A percentile compares a stretch with the other conserved stretches of the same genome.
Evolutionary conservation across 92 coral and sea anemone genomes (phyloP).

Genomic region (Bergia sp.): DNA sequence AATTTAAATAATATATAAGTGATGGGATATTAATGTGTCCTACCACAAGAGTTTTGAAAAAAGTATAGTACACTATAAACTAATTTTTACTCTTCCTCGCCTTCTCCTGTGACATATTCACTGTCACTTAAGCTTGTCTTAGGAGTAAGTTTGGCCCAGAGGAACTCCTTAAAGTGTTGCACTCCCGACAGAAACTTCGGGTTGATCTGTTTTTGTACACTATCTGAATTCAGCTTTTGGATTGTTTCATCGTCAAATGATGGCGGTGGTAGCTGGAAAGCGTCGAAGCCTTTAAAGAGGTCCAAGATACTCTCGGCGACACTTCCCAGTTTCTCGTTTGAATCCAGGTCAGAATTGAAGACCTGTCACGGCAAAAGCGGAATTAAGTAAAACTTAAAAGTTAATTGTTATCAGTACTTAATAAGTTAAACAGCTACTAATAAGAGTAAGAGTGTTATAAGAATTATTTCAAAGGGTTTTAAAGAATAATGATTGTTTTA

Average conservation of each 20-base stretch:
- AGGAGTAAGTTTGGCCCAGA: conserved; percentile 18
- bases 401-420: too few species aligned
- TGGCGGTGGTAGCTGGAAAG: conserved; percentile 64
- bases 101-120: conserved; percentile 37
- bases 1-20: too few species aligned
- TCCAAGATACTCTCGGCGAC: conserved; percentile 78
- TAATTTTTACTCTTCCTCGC: neutral
- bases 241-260: conserved; percentile 34
- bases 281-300: conserved; percentile 87
- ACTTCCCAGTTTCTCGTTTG: conserved; percentile 43
- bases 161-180: conserved; percentile 31
- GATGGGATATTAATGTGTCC: too few species aligned
- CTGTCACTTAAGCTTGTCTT: conserved; percentile 16
- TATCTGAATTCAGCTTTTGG: conserved; percentile 19
- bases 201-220: conserved; percentile 20
- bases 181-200: conserved; percentile 37
- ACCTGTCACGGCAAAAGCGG: neutral
- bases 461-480: too few species aligned
- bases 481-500: too few species aligned
- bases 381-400: neutral
- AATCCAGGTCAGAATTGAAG: conserved; percentile 33
- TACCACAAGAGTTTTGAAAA: too few species aligned
- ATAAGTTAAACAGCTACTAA: too few species aligned
- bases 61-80: too few species aligned
- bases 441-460: too few species aligned